Conservation (phyloP, 2,113 vertebrate genomes). For the Cyphomyrus plagiostoma region DNA sequence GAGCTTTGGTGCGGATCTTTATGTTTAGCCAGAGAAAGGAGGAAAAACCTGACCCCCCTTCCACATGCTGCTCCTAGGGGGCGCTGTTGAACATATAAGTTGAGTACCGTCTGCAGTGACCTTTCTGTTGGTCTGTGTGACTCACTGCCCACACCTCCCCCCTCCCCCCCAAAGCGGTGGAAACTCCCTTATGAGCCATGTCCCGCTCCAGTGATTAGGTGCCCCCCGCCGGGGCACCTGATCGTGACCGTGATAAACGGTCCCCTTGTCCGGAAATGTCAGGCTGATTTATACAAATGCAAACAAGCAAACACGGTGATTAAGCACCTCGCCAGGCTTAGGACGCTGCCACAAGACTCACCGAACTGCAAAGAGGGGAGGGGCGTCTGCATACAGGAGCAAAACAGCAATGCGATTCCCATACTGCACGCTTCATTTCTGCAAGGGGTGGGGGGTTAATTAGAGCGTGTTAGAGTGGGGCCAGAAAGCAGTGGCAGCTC, state of each 20-base stretch:
- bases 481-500: neutral
- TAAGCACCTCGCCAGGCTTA: neutral
- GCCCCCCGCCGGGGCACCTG: neutral
- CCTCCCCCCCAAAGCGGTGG: neutral
- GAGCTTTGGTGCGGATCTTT: neutral
- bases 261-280: conserved; percentile 11
- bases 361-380: neutral
- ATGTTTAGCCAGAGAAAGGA: neutral
- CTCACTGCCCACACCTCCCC: neutral
- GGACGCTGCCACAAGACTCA: neutral
- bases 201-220: conserved; percentile 6
- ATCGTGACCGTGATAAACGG: neutral
- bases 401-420: neutral
- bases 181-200: neutral
- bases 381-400: neutral
- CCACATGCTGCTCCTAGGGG: neutral
- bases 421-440: neutral
- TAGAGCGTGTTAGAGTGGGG: neutral
- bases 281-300: conserved; percentile 16
- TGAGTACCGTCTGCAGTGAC: neutral
- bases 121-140: neutral
- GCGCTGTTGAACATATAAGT: neutral
- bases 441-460: neutral
- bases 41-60: neutral
- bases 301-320: conserved; percentile 14